Conservation (phyloP, 2,888 invertebrate genomes). For the Lepidocyrtinus sp. region DNA sequence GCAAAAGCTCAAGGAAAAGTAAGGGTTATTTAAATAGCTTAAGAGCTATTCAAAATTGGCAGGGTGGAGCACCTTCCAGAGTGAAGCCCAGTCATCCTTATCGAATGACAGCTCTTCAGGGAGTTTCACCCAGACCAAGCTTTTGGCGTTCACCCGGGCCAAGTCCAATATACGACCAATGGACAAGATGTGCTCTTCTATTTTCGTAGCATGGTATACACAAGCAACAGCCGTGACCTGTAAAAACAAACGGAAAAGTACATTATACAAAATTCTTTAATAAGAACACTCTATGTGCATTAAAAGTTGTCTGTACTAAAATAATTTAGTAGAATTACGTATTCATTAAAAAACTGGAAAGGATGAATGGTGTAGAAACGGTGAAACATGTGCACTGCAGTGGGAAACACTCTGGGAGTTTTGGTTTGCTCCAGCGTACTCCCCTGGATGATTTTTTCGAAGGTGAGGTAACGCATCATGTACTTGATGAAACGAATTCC, state of each 20-base stretch:
- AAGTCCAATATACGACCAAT: slow-evolving; percentile 38
- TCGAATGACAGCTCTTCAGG: slow-evolving; percentile 49
- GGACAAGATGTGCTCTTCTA: slow-evolving; percentile 48
- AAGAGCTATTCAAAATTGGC: slow-evolving; percentile 10
- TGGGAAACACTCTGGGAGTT: slow-evolving; percentile 47
- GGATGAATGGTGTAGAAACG: slow-evolving; percentile 64
- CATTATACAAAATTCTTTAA: no score
- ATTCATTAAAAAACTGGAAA: slow-evolving; percentile 59
- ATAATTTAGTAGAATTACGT: slow-evolving; percentile 36
- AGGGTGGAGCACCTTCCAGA: slow-evolving; percentile 48
- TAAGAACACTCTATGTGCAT: no score
- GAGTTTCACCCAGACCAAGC: slow-evolving; percentile 49
- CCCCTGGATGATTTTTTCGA: slow-evolving; percentile 48
- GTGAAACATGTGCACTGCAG: slow-evolving; percentile 58
- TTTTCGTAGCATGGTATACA: slow-evolving; percentile 44
- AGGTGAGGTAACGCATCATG: slow-evolving; percentile 40
- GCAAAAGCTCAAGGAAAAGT: slow-evolving; percentile 29
- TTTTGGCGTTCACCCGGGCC: slow-evolving; percentile 44
- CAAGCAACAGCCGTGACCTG: slow-evolving; percentile 46
- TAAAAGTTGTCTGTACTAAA: no score
- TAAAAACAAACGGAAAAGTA: no score
- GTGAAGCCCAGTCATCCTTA: slow-evolving; percentile 33
- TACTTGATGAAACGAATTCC: slow-evolving; percentile 59
- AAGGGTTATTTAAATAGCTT: slow-evolving; percentile 11
- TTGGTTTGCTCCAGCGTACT: slow-evolving; percentile 43